These are phyloP conservation scores for Epirrita christyi DNA, from an alignment of 2,888 invertebrate species.

Conservation along the genomic window DNA sequence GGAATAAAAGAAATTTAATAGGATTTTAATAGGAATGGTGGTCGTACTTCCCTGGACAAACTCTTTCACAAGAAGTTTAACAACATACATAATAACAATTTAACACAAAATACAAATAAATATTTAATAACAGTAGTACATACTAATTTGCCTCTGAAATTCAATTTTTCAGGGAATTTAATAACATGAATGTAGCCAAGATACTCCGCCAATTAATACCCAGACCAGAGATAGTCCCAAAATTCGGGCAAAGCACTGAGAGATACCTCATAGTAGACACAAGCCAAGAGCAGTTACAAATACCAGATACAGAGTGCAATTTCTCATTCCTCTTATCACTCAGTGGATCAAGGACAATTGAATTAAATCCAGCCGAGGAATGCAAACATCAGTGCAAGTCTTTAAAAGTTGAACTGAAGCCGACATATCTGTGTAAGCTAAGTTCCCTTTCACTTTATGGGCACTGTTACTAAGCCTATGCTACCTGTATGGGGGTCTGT, in stretches of 20 bases:
- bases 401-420: conserved; percentile 88
- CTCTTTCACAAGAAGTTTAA: too few species aligned
- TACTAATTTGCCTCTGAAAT: too few species aligned
- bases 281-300: conserved; percentile 85
- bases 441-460: not conserved
- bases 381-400: conserved; percentile 89
- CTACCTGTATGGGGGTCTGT: too few species aligned
- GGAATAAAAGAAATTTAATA: too few species aligned
- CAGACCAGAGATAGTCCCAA: conserved; percentile 88
- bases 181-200: conserved; percentile 90
- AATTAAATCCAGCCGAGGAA: conserved; percentile 90
- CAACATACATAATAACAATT: too few species aligned
- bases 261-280: conserved; percentile 91
- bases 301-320: conserved; percentile 93
- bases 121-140: too few species aligned
- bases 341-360: conserved; percentile 89
- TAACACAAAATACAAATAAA: too few species aligned
- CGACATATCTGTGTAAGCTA: conserved; percentile 90
- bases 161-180: conserved; percentile 89
- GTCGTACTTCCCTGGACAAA: too few species aligned
- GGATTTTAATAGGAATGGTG: too few species aligned
- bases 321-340: conserved; percentile 91
- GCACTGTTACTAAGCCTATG: too few species aligned
- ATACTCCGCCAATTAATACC: conserved; percentile 89
- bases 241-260: conserved; percentile 91